Percentiles rank a stretch among this genome's conserved stretches.
These are phyloP conservation scores for Elgaria multicarinata DNA, from an alignment of 2,113 vertebrate genomes.

Conservation along the genomic window DNA sequence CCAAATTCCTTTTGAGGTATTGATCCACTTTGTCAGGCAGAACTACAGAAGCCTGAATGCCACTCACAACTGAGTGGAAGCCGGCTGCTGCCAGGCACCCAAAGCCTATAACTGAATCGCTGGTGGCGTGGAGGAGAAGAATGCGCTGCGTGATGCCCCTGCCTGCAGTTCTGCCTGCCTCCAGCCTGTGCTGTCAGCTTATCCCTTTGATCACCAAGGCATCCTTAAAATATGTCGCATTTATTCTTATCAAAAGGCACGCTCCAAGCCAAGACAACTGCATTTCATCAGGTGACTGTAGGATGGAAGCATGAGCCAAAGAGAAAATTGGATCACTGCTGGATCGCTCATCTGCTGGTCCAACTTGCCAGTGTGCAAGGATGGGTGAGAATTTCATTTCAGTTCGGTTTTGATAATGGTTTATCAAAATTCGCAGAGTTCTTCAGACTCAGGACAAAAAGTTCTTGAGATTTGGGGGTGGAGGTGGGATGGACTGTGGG, in stretches of 20 bases:
- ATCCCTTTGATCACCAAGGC: neutral
- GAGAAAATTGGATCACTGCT: neutral
- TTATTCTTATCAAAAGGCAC: accelerated
- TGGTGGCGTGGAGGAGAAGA: neutral
- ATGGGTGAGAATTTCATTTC: no score
- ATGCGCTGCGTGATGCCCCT: neutral
- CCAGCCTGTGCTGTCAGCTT: neutral
- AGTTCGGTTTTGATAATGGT: no score
- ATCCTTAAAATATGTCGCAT: constrained; percentile 10
- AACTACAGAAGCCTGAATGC: neutral
- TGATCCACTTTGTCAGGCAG: neutral
- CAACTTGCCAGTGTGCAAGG: neutral
- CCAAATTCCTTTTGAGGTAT: neutral
- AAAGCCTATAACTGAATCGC: neutral
- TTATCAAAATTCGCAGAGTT: no score
- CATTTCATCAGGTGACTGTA: neutral
- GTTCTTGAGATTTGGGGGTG: no score
- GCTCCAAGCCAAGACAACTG: neutral
- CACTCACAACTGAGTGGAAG: neutral
- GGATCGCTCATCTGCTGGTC: accelerated
- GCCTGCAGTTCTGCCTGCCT: neutral
- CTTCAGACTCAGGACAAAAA: no score
- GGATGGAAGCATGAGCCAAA: neutral
- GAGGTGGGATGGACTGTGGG: no score
- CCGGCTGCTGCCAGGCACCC: neutral